Conservation (phyloP, 2,797 vertebrate species). For the Trachurus trachurus region DNA sequence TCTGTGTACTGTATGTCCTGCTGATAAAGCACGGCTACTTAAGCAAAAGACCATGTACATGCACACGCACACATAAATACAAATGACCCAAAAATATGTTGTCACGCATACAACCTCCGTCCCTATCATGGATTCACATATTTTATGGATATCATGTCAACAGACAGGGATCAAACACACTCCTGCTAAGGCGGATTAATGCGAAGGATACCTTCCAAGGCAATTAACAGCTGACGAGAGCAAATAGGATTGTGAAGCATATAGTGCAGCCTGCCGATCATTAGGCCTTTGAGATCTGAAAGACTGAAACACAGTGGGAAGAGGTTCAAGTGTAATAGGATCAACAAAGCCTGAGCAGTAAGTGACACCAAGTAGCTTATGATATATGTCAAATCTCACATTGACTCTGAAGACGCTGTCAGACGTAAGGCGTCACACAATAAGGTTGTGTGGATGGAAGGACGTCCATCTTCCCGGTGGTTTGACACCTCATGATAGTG, state of each 20-base stretch:
- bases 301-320: conserved; percentile 53
- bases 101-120: not conserved
- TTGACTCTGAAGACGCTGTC: not conserved
- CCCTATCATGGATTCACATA: conserved; percentile 22
- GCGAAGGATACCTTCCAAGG: conserved; percentile 64
- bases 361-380: conserved; percentile 62
- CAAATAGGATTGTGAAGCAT: conserved; percentile 74
- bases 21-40: not conserved
- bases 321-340: conserved; percentile 72
- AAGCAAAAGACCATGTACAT: not conserved
- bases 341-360: conserved; percentile 59
- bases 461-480: conserved; percentile 13
- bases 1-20: not conserved
- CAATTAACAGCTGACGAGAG: conserved; percentile 74
- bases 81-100: not conserved
- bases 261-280: conserved; percentile 49
- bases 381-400: conserved; percentile 47
- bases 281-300: conserved; percentile 45
- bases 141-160: conserved; percentile 41
- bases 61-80: not conserved
- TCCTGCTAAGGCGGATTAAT: conserved; percentile 71
- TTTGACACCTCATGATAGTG: not conserved
- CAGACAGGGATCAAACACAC: conserved; percentile 60
- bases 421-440: conserved; percentile 10
- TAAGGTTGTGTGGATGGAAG: not conserved